Base-by-base conservation (phyloP, 1,140 invertebrate species). In the Meloidogyne floridensis region DNA sequence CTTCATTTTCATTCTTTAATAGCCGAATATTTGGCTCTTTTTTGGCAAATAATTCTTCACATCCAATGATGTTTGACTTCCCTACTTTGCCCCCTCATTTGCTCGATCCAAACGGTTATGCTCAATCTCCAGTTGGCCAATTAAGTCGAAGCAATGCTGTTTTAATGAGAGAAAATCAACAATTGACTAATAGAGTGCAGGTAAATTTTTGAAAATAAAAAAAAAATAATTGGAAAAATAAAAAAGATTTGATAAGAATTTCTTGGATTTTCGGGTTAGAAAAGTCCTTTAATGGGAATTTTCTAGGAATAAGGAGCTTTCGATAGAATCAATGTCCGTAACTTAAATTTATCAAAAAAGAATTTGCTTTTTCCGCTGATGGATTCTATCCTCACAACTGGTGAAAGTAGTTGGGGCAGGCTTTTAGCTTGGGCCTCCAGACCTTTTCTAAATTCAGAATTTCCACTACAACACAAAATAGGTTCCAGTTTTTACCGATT, bases 81-180 rank as follows among this genome's bases (percentile, higher is more conserved):
- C 77, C 77, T 9, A 51, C 72, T 15, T 20, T 74, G 11, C 43
- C 43, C n/a, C 53, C 72, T 47, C 15, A 69, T 15, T 79, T 47
- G 20, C 77, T 51, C 2, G 65, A 72, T 51, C 11, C 18, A 4
- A 72, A 54, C 6, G 18, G 53, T 18, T 79, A 71, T 47, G 77
- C 77, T 9, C 51, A 65, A 56, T 79, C 77, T 51, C 54, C 81
- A 2, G 70, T 84, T 77, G 54, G 82, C 59, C 83, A 84, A 65
- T 32, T 84, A 74, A 84, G 80, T 47, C 69, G 54, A 65, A 70
- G 77, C 59, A 84, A 84, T 65, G 70, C 83, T 53, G 81, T 84
- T 42, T 56, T 84, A 42, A 79, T 85, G 74, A 56, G 79, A 20
- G 83, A 84, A 51, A 84, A 84, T 54, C 85, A 84, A 47, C 51